Conservation (phyloP, 1,140 invertebrate species). For the Drosophila mayri region DNA sequence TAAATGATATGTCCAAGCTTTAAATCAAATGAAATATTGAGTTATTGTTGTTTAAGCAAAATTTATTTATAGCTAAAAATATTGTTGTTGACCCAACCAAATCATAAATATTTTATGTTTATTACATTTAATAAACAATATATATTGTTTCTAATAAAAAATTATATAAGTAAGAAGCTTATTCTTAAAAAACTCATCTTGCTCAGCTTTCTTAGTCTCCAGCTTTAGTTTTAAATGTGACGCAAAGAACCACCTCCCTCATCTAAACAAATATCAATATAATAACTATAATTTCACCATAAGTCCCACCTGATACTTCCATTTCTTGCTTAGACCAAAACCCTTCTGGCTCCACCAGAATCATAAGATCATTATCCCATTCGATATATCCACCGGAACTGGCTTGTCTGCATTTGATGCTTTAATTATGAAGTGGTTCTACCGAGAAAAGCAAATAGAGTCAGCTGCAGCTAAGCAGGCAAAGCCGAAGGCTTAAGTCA, state of each 20-base stretch:
- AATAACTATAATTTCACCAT: background rate
- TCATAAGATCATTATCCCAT: background rate
- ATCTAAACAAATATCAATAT: background rate
- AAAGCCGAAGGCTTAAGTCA: slow-evolving; percentile 48
- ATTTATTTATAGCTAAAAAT: too few relatives aligned
- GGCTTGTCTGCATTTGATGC: slow-evolving; percentile 71
- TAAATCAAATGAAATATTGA: background rate
- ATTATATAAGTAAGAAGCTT: background rate
- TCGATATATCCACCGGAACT: slow-evolving; percentile 44
- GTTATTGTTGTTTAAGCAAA: too few relatives aligned
- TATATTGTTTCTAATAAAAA: background rate
- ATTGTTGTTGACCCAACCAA: too few relatives aligned
- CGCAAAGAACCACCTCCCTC: too few relatives aligned
- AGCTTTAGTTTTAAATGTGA: background rate
- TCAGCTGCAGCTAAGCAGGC: slow-evolving; percentile 21
- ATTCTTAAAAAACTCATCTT: background rate
- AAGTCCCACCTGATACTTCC: background rate
- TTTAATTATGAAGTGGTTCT: slow-evolving; percentile 68
- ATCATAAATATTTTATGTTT: too few relatives aligned
- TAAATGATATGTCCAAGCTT: background rate
- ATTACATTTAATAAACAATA: background rate
- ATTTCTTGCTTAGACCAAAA: background rate
- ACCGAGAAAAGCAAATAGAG: slow-evolving; percentile 43
- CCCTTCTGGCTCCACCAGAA: background rate
- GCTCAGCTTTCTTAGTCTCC: background rate